These are phyloP conservation scores for Aplysia californica DNA, from an alignment of 1,140 invertebrate genomes.

Conservation along the genomic window DNA sequence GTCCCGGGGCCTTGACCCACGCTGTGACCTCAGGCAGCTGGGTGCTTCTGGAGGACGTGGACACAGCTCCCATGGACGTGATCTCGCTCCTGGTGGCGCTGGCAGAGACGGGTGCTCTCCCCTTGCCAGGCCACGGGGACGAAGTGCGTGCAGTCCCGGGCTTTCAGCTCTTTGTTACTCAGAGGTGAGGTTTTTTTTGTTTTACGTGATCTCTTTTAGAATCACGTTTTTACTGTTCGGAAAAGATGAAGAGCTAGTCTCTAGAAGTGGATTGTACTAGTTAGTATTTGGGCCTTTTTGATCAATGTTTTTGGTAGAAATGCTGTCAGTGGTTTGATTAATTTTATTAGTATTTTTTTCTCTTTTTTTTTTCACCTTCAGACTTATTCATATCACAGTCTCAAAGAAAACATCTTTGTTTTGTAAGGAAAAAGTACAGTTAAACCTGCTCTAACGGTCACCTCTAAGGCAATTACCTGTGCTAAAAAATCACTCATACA, in stretches of 20 bases:
- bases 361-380: too few relatives aligned
- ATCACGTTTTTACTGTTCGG: not conserved
- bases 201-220: not conserved
- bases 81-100: conserved; percentile 87
- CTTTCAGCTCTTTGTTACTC: conserved; percentile 93
- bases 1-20: conserved; percentile 80
- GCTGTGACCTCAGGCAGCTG: conserved; percentile 90
- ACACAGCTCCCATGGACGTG: conserved; percentile 92
- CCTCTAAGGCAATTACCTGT: too few relatives aligned
- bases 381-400: not conserved
- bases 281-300: too few relatives aligned
- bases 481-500: too few relatives aligned
- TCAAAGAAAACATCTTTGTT: not conserved
- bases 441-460: too few relatives aligned
- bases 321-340: too few relatives aligned
- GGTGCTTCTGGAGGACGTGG: conserved; percentile 96
- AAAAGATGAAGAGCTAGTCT: too few relatives aligned
- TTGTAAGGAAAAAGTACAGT: too few relatives aligned
- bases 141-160: conserved; percentile 80
- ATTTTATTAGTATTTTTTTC: too few relatives aligned
- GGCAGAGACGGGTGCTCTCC: conserved; percentile 84
- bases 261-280: too few relatives aligned
- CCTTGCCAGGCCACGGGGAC: conserved; percentile 88
- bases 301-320: too few relatives aligned
- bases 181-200: conserved; percentile 73